Evolutionary conservation across 92 coral and sea anemone species (phyloP).

Genomic region (Isaurus tuberculatus): DNA sequence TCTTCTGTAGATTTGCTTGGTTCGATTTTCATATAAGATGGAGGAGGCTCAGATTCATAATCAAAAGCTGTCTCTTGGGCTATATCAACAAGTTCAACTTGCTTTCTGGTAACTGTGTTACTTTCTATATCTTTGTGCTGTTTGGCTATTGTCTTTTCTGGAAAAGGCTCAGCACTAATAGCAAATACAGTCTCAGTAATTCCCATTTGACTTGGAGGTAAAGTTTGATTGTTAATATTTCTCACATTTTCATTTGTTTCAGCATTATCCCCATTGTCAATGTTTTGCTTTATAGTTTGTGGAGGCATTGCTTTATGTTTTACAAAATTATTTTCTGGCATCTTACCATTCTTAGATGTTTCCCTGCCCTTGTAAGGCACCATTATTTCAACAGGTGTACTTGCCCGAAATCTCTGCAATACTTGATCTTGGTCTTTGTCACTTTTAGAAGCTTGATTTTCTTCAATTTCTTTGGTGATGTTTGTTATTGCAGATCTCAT

Average conservation of each 20-base stretch:
- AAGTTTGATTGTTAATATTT: background rate
- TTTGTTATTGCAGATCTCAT: conserved; percentile 45
- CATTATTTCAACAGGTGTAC: conserved; percentile 41
- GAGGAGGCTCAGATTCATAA: background rate
- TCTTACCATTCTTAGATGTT: background rate
- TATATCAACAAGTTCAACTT: background rate
- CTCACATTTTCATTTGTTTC: background rate
- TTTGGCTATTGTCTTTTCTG: conserved; percentile 29
- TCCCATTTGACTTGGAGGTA: background rate
- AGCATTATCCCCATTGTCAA: background rate
- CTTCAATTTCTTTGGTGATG: conserved; percentile 38
- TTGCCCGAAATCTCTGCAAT: conserved; percentile 19
- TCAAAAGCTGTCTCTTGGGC: conserved; percentile 3
- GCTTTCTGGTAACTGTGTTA: background rate
- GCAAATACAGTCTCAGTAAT: conserved; percentile 56
- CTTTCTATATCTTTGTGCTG: conserved; percentile 7
- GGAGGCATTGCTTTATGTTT: background rate
- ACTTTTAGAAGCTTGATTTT: background rate
- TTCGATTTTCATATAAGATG: background rate
- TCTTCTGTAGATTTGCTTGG: background rate
- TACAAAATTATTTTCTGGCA: background rate
- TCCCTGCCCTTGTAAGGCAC: conserved; percentile 30
- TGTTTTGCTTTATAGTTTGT: background rate
- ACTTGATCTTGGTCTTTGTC: conserved; percentile 1
- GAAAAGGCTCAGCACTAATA: conserved; percentile 47